phyloP scores from a whole-genome alignment of 2,888 invertebrate genomes.

The Gastracanthus pulcherrimus region DNA sequence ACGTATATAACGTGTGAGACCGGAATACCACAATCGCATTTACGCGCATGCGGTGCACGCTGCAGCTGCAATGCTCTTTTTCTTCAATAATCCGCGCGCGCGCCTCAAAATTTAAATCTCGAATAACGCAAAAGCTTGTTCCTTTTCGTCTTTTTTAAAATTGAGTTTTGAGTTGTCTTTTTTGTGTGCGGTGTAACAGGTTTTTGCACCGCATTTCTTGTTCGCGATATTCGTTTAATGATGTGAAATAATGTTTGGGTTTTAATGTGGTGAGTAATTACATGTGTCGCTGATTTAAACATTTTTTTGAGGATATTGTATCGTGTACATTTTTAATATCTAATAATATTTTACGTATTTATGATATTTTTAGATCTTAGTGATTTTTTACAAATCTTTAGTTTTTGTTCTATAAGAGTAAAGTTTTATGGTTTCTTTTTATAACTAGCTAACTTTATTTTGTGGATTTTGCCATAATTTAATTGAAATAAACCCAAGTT shows the following conservation, averaged over 20 bases:
- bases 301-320: background rate
- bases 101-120: conserved; percentile 18
- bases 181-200: background rate
- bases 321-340: background rate
- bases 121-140: background rate
- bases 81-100: background rate
- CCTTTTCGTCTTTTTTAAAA: background rate
- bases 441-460: no score
- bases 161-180: background rate
- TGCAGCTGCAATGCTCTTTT: background rate
- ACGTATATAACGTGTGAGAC: background rate
- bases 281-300: background rate
- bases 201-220: background rate
- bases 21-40: conserved; percentile 7
- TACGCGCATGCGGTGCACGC: background rate
- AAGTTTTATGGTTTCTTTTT: no score
- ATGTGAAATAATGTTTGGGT: background rate
- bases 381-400: no score
- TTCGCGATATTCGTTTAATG: background rate
- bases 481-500: no score
- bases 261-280: background rate
- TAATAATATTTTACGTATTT: no score
- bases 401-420: no score
- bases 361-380: no score
- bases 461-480: no score